Conservation (phyloP, 2,797 vertebrate genomes). For the Lates japonicus region DNA sequence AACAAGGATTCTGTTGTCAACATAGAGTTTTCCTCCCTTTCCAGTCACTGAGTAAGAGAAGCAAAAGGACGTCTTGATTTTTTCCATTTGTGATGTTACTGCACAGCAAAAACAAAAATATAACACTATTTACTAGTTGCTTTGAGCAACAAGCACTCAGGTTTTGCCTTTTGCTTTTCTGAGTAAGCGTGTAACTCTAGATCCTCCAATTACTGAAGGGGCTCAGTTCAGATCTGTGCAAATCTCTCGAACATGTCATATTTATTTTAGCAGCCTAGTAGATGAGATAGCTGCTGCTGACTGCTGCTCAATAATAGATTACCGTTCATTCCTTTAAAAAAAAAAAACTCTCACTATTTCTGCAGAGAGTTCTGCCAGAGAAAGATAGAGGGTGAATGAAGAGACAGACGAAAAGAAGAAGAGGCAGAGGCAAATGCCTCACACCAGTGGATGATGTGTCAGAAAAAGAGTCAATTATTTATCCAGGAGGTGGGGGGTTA, state of each 20-base stretch:
- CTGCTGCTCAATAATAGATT: slow-evolving; percentile 82
- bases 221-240: slow-evolving; percentile 63
- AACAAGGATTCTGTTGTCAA: neutral
- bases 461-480: slow-evolving; percentile 70
- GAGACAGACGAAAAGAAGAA: neutral
- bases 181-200: slow-evolving; percentile 43
- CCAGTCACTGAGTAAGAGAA: neutral
- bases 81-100: slow-evolving; percentile 14
- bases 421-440: slow-evolving; percentile 51
- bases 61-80: slow-evolving; percentile 9
- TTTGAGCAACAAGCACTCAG: slow-evolving; percentile 20
- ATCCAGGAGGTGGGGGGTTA: slow-evolving; percentile 45
- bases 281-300: slow-evolving; percentile 74
- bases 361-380: slow-evolving; percentile 59
- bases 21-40: neutral
- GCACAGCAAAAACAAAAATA: slow-evolving; percentile 7
- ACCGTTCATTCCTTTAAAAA: slow-evolving; percentile 48
- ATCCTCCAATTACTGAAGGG: too few relatives aligned
- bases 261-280: slow-evolving; percentile 77
- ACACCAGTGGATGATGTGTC: slow-evolving; percentile 50
- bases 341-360: slow-evolving; percentile 41
- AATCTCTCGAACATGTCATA: slow-evolving; percentile 75
- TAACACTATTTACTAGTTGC: slow-evolving; percentile 20
- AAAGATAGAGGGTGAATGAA: slow-evolving; percentile 45
- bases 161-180: slow-evolving; percentile 32